Base-by-base conservation (phyloP, 2,797 vertebrate species). In the Diplodus sargus region DNA sequence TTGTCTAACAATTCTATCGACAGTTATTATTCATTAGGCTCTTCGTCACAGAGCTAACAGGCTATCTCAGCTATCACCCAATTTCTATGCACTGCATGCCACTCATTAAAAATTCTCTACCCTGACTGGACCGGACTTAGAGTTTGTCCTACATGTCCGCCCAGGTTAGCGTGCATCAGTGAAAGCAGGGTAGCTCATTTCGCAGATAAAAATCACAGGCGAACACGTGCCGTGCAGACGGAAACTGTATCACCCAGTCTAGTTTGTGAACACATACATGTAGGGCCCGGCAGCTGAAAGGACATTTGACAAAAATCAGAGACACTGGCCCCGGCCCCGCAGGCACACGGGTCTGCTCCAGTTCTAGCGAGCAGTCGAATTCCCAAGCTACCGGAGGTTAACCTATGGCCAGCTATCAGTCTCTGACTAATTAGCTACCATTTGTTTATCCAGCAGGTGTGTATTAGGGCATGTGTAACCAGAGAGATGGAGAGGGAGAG, bases 401-500 rank as follows among this genome's bases (percentile, higher is more conserved):
- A 92, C 87, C 88, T 85, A 76, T 84, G 76, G 71, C 79, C 85
- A 81, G 65, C 82, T 70, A 90, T 92, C 84, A 80, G 61, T 90
- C 84, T 87, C 77, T 57, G 47, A 84, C 89, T 92, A 93, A 92
- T 92, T 88, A 90, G 71, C 64, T 54, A 63, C 70, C 76, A 81
- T 85, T 91, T 92, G 83, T 90, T 90, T 87, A 82, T 90, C 82
- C 75, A 79, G 78, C 83, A 89, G 87, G 90, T 88, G 88, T 86
- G 68, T 89, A 76, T 89, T 76, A 79, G 85, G 59, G 85, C 83
- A 80, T 69, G 81, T 82, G 82, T 87, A 85, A 76, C 78, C 64
- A 81, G 70, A 65, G 54, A 61, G 64, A 54, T 66, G 51, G 65
- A 76, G 70, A 64, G 57, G 68, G 68, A 82, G 74, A 69, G 62